Evolutionary conservation across 2,113 vertebrate species (phyloP).

Genomic region (Mirza zaza): DNA sequence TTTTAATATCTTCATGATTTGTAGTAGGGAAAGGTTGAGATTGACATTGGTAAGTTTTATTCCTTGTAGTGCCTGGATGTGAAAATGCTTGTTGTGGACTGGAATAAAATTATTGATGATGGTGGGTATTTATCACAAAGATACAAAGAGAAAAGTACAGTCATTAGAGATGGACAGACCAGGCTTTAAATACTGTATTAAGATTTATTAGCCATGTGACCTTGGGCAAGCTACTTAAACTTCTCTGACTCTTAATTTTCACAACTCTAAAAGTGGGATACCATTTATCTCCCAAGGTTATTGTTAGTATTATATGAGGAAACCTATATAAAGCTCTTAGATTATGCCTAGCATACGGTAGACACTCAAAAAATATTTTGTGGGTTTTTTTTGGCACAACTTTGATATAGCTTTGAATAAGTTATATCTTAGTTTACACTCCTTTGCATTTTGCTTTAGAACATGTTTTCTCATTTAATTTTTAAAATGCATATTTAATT

Average conservation of each 20-base stretch:
- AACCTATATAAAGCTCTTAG: neutral
- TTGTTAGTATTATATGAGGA: neutral
- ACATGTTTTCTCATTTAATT: neutral
- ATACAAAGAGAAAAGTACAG: neutral
- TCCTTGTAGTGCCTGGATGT: neutral
- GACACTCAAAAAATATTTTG: neutral
- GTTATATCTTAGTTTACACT: neutral
- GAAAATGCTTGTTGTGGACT: neutral
- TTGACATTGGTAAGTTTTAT: neutral
- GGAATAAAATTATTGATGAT: neutral
- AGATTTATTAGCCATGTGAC: slow-evolving; percentile 23
- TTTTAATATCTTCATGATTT: neutral
- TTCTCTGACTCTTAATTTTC: slow-evolving; percentile 13
- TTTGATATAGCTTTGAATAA: neutral
- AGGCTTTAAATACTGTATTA: neutral
- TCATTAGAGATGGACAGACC: neutral
- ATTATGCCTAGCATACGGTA: neutral
- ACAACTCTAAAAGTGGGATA: neutral
- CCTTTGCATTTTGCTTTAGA: slow-evolving; percentile 27
- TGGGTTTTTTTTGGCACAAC: neutral
- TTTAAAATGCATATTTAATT: neutral
- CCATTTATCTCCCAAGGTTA: neutral
- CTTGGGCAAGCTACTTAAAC: slow-evolving; percentile 19
- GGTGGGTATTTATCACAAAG: neutral
- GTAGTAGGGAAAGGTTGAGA: neutral